Evolutionary conservation across 2,888 invertebrate species (phyloP), one percentile per base, ranked within the genome.

Genomic region (Pterobdella sp.): DNA sequence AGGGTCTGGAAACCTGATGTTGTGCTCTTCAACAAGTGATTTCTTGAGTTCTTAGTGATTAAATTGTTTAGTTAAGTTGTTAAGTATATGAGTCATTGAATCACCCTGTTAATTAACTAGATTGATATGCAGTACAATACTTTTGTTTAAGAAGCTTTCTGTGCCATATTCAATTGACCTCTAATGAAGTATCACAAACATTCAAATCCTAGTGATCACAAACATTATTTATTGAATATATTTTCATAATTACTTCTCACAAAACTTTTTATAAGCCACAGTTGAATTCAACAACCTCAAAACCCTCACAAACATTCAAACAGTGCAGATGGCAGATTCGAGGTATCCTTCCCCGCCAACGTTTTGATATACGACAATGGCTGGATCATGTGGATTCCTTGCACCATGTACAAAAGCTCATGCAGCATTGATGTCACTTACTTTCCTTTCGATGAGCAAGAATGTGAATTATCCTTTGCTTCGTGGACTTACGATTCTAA

Each of bases 321-420:
- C 87, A 96, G 97, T 85, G 98, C 98, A 81, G 98, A 99, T 85
- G 98, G 98, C 74, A 97, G 97, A 85, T 98, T 98, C 85, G 97
- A 99, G 86, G 97, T 97, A 75, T 91, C 96, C 79, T 98, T 97
- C 86, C 95, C 97, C 85, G 95, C 96, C 70, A 98, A 98, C 88
- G 95, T 97, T 35, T 88, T 99, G 76, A 94, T 99, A 80, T 94
- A 95, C 85, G 91, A 92, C 18, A 91, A 91, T 78, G 97, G 97
- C 37, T 91, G 93, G 85, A 82, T 98, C 36, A 87, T 97, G 68
- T 98, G 97, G 97, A 94, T 99, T 56, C 98, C 98, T 4, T 98
- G 98, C 66, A 97, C 98, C 73, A 98, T 98, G 84, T 99, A 97
- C 85, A 96, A 92, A 87, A 95, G 95, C 85, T 96, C 96, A 73